These are phyloP conservation scores for Papilio polyxenes DNA, from an alignment of 1,140 invertebrate species.

Conservation along the genomic window DNA sequence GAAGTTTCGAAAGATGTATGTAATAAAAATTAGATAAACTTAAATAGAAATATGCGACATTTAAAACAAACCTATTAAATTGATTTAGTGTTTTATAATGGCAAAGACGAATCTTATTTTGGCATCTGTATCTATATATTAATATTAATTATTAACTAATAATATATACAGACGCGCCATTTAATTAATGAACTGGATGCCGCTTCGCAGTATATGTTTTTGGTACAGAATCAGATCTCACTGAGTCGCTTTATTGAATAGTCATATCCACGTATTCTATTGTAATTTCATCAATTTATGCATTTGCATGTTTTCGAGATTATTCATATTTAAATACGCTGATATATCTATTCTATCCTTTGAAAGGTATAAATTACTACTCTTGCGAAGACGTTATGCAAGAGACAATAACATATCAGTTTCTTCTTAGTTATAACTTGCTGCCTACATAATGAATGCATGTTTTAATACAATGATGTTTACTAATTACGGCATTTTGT, in stretches of 20 bases:
- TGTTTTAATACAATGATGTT: too few relatives aligned
- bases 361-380: not conserved
- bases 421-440: too few relatives aligned
- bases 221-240: not conserved
- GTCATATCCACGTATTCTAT: not conserved
- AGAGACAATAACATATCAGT: too few relatives aligned
- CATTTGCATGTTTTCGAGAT: too few relatives aligned
- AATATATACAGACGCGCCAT: not conserved
- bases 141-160: not conserved
- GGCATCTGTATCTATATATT: not conserved
- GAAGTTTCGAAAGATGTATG: not conserved
- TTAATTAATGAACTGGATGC: not conserved
- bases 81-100: not conserved
- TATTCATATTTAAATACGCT: not conserved
- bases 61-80: constrained; percentile 5
- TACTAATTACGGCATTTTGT: too few relatives aligned
- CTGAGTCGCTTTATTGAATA: not conserved
- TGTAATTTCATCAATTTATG: not conserved
- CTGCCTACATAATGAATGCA: too few relatives aligned
- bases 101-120: constrained; percentile 10
- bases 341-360: not conserved
- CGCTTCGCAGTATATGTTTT: constrained; percentile 1
- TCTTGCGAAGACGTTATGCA: too few relatives aligned
- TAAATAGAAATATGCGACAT: not conserved
- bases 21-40: not conserved